Evolutionary conservation across 2,113 vertebrate genomes (phyloP).

Genomic region (Heptranchias perlo): DNA sequence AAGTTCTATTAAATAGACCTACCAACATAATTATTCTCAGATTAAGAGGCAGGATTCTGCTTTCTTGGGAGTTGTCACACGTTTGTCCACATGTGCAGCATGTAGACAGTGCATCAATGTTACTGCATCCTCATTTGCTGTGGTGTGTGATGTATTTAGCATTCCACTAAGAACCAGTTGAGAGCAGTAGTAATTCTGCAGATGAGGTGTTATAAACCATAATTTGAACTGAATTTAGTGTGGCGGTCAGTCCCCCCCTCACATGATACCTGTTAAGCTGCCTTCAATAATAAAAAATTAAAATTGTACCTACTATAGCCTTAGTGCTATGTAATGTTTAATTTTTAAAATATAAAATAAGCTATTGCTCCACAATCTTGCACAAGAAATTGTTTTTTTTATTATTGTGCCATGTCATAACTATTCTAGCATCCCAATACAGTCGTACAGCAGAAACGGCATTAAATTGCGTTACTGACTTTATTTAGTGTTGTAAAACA

Average conservation of each 20-base stretch:
- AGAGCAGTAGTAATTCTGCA: not conserved
- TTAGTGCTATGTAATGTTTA: not conserved
- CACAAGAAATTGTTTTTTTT: not conserved
- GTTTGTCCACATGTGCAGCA: not conserved
- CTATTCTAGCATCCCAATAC: not conserved
- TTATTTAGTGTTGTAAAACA: not conserved
- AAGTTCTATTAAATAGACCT: not conserved
- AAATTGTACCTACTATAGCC: not conserved
- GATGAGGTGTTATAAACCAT: not conserved
- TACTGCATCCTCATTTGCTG: not conserved
- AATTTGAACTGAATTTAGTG: not conserved
- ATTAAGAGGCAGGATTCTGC: not conserved
- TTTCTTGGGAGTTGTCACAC: not conserved
- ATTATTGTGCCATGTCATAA: not conserved
- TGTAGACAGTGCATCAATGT: not conserved
- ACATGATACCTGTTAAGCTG: not conserved
- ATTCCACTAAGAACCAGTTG: not conserved
- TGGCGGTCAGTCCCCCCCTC: not conserved
- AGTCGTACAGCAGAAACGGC: not conserved
- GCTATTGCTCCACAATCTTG: not conserved
- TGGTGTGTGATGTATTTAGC: not conserved
- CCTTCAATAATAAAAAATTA: not conserved
- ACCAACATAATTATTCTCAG: not conserved
- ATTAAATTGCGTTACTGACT: not conserved
- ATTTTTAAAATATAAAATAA: not conserved